Conservation (phyloP, 2,113 vertebrate species). For the Lasiurus cinereus region DNA sequence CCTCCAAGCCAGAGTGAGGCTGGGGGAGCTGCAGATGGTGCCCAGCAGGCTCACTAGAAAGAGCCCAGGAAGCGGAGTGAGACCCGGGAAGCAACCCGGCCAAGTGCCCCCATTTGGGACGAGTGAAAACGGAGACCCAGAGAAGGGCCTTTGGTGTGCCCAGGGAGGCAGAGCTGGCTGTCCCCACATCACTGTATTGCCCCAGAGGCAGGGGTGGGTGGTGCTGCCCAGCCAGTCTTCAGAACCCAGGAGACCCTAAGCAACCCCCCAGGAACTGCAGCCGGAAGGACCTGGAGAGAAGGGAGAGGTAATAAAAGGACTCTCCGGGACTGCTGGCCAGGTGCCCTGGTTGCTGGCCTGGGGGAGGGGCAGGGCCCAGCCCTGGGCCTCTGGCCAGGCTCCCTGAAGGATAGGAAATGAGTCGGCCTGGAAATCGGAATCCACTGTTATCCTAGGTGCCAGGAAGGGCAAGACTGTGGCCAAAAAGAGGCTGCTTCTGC, state of each 20-base stretch:
- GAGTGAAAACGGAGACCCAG: neutral
- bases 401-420: conserved; percentile 22
- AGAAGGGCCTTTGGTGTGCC: neutral
- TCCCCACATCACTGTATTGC: neutral
- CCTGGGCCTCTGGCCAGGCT: neutral
- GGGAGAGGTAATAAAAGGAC: neutral
- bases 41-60: neutral
- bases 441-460: neutral
- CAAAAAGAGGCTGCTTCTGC: conserved; percentile 6
- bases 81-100: neutral
- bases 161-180: neutral
- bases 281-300: neutral
- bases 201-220: neutral
- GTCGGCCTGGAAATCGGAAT: neutral
- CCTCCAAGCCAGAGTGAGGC: neutral
- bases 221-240: neutral
- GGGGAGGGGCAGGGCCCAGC: neutral
- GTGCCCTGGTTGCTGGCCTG: neutral
- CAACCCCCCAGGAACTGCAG: neutral
- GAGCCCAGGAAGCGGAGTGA: neutral
- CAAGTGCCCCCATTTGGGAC: neutral
- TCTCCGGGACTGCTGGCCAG: neutral
- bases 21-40: neutral
- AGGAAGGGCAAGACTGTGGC: neutral
- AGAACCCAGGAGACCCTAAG: neutral